Percentiles rank a stretch among this genome's conserved stretches.
Evolutionary conservation across 2,797 vertebrate genomes (phyloP).

Genomic region (Eulemur rubriventer): DNA sequence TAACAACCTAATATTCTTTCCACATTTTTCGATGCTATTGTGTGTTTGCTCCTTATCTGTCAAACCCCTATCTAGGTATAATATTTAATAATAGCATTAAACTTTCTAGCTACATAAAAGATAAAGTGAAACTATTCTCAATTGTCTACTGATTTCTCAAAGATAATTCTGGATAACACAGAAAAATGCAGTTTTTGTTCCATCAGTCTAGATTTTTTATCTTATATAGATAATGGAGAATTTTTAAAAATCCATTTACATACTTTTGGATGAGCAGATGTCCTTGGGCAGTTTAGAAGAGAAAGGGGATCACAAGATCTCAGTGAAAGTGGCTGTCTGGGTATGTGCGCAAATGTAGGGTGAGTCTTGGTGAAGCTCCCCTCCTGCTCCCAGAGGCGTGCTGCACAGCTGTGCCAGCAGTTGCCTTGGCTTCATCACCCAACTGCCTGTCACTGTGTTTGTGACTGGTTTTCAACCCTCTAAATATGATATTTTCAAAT

Average conservation of each 20-base stretch:
- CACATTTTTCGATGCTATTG: background rate
- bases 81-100: background rate
- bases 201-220: background rate
- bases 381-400: rapidly evolving
- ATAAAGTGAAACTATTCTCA: background rate
- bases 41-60: background rate
- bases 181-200: background rate
- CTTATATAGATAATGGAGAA: background rate
- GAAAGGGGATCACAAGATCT: background rate
- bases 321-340: rapidly evolving
- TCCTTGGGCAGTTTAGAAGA: background rate
- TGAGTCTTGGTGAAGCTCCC: rapidly evolving
- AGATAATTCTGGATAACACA: background rate
- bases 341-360: background rate
- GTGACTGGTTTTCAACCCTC: background rate
- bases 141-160: background rate
- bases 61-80: background rate
- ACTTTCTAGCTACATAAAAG: background rate
- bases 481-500: background rate
- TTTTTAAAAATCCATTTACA: background rate
- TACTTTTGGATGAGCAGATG: background rate
- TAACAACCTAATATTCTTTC: background rate
- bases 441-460: background rate
- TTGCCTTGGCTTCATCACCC: background rate
- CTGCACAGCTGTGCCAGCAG: background rate